Base-by-base conservation (phyloP, 2,888 invertebrate genomes). In the Lepetodrilus schrolli region DNA sequence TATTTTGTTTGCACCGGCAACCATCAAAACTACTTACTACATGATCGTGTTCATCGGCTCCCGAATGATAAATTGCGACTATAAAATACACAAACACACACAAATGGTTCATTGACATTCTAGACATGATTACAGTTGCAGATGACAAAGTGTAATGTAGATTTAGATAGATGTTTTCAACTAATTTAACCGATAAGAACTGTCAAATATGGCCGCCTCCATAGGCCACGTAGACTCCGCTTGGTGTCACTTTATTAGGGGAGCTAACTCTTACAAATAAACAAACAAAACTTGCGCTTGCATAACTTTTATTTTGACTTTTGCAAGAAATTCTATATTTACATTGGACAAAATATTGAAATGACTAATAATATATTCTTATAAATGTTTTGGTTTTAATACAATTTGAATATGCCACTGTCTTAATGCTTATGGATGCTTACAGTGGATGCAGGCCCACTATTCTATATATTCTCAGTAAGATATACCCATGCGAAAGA, bases 1-100 rank as follows among this genome's bases (percentile, higher is more conserved):
- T n/a, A n/a, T n/a, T n/a, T n/a, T n/a, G n/a, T n/a, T n/a, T n/a
- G 13, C 43, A 66, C 66, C 37, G 66, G 30, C 47, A 68, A 17
- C 68, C 20, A 38, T 7, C 20, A 23, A 7, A 1, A 21, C 48
- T 78, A 93, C 94, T 93, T 91, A 95, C 95, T 88, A 93, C 91
- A 91, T 95, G 95, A 91, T 93, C 93, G 91, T 95, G 95, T 91
- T 95, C 95, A 90, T 95, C 95, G 68, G 91, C 90, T 77, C 84
- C 77, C n/a, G 80, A 85, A n/a, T 76, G 71, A 72, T 65, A 74
- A 36, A 78, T 72, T 65, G 75, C 73, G 71, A 80, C 76, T 51
- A 80, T 51, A 37, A 82, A 21, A 20, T 80, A 1, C 20, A 78
- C 5, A 23, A 74, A 66, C 30, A 78, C 43, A 71, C 47, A 66